Conservation (phyloP, 2,113 vertebrate species). For the Lophius piscatorius region DNA sequence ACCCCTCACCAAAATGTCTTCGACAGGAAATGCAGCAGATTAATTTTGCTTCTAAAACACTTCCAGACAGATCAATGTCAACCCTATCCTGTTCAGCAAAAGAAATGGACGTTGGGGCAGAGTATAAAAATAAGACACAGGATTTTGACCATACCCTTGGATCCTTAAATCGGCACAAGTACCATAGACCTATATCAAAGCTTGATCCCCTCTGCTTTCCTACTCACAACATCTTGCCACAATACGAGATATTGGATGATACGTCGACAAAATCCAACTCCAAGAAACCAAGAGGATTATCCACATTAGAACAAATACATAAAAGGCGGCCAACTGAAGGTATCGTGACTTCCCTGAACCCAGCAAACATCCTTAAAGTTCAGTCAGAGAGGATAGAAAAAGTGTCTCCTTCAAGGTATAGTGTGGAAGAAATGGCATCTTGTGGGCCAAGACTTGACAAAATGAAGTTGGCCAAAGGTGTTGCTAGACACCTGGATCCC, state of each 20-base stretch:
- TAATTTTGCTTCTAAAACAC: neutral
- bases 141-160: neutral
- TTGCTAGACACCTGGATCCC: conserved; percentile 59
- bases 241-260: conserved; percentile 67
- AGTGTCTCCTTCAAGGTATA: neutral
- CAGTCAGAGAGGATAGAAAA: neutral
- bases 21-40: conserved; percentile 1
- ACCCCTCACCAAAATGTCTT: neutral
- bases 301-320: conserved; percentile 13
- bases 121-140: neutral
- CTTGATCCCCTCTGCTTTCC: conserved; percentile 46
- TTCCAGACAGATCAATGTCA: rapidly evolving
- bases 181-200: neutral
- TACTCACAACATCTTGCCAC: conserved; percentile 53
- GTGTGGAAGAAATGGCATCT: neutral
- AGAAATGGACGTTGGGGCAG: neutral
- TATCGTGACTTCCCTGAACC: neutral
- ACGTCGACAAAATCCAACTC: rapidly evolving
- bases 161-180: neutral
- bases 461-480: conserved; percentile 70
- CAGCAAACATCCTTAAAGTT: conserved; percentile 9
- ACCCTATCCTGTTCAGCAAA: neutral
- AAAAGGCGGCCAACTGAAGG: conserved; percentile 9
- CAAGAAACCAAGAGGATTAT: conserved; percentile 10
- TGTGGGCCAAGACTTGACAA: conserved; percentile 49